Base-by-base conservation (phyloP, 2,113 vertebrate genomes). In the Rafetus swinhoei region DNA sequence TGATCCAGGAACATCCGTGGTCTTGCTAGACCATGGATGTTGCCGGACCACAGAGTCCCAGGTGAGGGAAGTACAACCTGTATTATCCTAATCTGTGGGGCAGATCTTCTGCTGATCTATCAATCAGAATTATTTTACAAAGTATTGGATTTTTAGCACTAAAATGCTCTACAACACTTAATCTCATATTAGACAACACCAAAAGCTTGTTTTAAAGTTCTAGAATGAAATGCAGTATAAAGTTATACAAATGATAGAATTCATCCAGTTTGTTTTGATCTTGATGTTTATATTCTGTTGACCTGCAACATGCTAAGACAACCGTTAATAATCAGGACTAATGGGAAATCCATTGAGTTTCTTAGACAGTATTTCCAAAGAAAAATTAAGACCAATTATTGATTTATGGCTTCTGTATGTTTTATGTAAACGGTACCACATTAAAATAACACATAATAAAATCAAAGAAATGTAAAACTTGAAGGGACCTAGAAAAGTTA, bases 311-410 rank as follows among this genome's bases (percentile, higher is more conserved):
- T 18, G 39, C 25, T 29, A 32, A 32, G 39, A 24, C 69, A 76
- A 35, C 18, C 72, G 45, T 76, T 95, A 94, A 92, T 90, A 96
- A 95, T 85, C 92, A 18, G 93, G 53, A 95, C 94, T 87, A 85
- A 81, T 93, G 86, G 80, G 90, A 93, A 95, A 89, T 80, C 55
- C 32, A 79, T 91, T n/a, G 59, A 29, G 79, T 55, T 54, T 82
- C 1, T 1, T 45, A 22, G 11, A 62, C 62, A 57, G 19, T 22
- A 10, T 2, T 1, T 39, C 79, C 77, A 84, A 52, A 87, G 25
- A 35, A 8, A 89, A 95, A 86, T 88, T 86, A 88, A 91, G 92
- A 52, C 59, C 9, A 62, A 24, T 88, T 94, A 93, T 60, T 89
- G 62, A 79, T 86, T 7, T 93, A 27, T 45, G 50, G 29, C 84